Evolutionary conservation across 2,113 vertebrate species (phyloP).

Genomic region (Campylomormyrus tamandua): DNA sequence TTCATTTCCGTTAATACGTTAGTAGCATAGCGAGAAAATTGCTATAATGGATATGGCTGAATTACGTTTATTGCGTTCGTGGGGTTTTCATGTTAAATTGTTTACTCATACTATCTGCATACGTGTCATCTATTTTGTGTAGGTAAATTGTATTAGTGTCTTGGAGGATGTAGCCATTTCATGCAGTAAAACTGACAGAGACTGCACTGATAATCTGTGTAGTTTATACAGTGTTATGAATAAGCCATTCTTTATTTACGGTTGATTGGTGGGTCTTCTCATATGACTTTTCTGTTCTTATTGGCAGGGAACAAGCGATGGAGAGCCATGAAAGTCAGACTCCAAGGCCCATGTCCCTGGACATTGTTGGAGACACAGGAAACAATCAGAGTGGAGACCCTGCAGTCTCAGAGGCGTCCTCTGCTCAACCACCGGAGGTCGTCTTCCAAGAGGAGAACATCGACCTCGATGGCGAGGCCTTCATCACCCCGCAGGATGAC

Average conservation of each 20-base stretch:
- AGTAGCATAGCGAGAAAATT: background rate
- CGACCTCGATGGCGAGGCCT: slow-evolving; percentile 74
- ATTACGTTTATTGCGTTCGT: background rate
- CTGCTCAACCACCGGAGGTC: slow-evolving; percentile 42
- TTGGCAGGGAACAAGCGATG: slow-evolving; percentile 53
- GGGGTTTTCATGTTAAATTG: background rate
- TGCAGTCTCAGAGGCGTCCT: slow-evolving; percentile 8
- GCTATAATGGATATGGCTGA: background rate
- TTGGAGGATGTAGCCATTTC: background rate
- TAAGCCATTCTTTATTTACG: background rate
- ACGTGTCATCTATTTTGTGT: background rate
- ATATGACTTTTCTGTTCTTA: background rate
- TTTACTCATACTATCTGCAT: background rate
- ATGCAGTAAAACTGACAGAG: background rate
- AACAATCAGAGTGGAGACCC: slow-evolving; percentile 1
- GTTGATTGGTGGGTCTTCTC: background rate
- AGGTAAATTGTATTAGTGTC: background rate
- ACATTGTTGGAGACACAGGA: slow-evolving; percentile 33
- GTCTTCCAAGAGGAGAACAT: slow-evolving; percentile 81
- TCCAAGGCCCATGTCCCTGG: slow-evolving; percentile 57
- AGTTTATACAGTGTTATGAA: background rate
- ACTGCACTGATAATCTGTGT: background rate
- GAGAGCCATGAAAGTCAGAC: slow-evolving; percentile 56
- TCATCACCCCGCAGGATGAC: slow-evolving; percentile 71
- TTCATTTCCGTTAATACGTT: background rate